phyloP scores from a whole-genome alignment of 2,888 invertebrate genomes.

The Augiades crinisus region DNA sequence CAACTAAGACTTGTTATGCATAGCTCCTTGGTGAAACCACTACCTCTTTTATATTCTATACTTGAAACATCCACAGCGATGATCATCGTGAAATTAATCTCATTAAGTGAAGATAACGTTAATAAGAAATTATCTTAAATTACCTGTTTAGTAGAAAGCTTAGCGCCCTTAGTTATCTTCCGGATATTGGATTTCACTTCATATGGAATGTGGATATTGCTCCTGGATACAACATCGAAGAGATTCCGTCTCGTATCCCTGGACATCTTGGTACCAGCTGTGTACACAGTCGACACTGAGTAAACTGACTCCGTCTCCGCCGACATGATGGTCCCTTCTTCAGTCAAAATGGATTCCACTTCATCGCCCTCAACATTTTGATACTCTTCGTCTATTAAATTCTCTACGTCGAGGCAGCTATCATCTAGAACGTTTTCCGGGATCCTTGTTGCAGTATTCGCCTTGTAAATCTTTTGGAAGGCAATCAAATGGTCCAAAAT shows the following conservation, averaged over 20 bases:
- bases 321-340: constrained; percentile 64
- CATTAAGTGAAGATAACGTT: no score
- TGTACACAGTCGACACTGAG: constrained; percentile 68
- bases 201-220: constrained; percentile 61
- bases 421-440: constrained; percentile 61
- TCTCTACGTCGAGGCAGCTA: constrained; percentile 63
- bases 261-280: constrained; percentile 55
- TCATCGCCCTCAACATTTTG: constrained; percentile 70
- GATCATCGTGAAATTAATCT: no score
- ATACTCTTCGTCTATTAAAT: constrained; percentile 72
- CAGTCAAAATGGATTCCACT: constrained; percentile 62
- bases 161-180: constrained; percentile 71
- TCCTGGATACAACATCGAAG: constrained; percentile 69
- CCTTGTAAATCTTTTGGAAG: constrained; percentile 74
- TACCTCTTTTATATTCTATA: no score
- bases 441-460: constrained; percentile 47
- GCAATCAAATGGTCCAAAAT: constrained; percentile 79
- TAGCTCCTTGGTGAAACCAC: no score
- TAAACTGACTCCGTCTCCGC: constrained; percentile 69
- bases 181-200: constrained; percentile 68
- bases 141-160: constrained; percentile 75
- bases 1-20: no score
- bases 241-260: constrained; percentile 67
- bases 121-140: no score
- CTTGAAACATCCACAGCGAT: no score